These are phyloP conservation scores for Polydrusus pterygomalis DNA, from an alignment of 2,888 invertebrate genomes.

Conservation along the genomic window DNA sequence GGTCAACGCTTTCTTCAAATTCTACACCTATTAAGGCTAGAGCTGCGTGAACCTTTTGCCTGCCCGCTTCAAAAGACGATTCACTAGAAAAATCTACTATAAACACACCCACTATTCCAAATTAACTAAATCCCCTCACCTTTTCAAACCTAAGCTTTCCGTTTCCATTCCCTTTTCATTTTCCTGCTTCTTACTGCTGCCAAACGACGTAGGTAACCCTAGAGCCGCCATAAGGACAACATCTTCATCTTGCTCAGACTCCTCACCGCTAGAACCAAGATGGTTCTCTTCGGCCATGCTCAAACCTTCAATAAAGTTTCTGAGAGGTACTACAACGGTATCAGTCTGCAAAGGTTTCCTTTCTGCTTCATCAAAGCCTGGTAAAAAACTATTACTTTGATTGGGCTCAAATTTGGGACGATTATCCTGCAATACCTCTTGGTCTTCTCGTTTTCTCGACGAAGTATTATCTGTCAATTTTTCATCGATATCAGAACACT, in stretches of 20 bases:
- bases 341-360: conserved; percentile 19
- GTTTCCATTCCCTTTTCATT: neutral
- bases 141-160: neutral
- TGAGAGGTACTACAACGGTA: conserved; percentile 9
- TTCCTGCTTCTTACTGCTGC: conserved; percentile 32
- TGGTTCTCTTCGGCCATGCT: conserved; percentile 4
- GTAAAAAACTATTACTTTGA: no score
- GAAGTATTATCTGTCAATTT: neutral
- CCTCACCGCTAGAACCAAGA: neutral
- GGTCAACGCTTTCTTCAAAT: conserved; percentile 67
- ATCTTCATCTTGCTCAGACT: conserved; percentile 37
- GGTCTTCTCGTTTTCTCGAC: neutral
- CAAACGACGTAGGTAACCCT: conserved; percentile 67
- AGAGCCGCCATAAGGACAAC: conserved; percentile 61
- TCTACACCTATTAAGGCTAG: conserved; percentile 80
- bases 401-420: no score
- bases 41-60: conserved; percentile 77
- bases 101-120: no score
- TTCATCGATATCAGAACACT: neutral
- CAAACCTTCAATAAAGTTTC: conserved; percentile 8
- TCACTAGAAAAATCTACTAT: neutral
- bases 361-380: neutral
- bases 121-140: no score
- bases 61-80: conserved; percentile 57
- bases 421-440: no score